phyloP scores from a whole-genome alignment of 2,113 vertebrate species.

The Argyrosomus japonicus region DNA sequence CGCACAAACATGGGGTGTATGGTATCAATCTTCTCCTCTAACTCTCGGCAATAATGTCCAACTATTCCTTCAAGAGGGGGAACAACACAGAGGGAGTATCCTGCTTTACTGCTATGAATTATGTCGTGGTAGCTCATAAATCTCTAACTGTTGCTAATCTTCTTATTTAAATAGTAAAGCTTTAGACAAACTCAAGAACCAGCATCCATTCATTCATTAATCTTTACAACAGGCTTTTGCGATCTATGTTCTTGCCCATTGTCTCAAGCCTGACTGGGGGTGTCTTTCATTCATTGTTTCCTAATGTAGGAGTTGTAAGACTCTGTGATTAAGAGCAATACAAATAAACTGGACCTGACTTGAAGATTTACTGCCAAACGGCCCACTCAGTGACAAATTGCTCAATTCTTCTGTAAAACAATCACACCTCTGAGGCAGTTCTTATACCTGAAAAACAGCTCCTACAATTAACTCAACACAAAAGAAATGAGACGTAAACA shows the following conservation, averaged over 20 bases:
- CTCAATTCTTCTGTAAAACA: neutral
- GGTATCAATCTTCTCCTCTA: neutral
- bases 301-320: slow-evolving; percentile 6
- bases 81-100: neutral
- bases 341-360: slow-evolving; percentile 23
- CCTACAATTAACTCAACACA: slow-evolving; percentile 6
- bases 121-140: neutral
- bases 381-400: slow-evolving; percentile 3
- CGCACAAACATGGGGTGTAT: neutral
- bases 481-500: neutral
- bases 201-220: neutral
- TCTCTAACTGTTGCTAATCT: neutral
- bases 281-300: slow-evolving; percentile 14
- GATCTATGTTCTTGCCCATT: neutral
- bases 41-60: neutral
- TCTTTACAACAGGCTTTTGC: neutral
- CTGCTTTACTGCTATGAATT: neutral
- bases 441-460: slow-evolving; percentile 27
- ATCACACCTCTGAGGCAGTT: neutral
- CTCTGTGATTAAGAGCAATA: slow-evolving; percentile 18
- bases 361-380: slow-evolving; percentile 24
- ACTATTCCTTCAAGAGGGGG: neutral
- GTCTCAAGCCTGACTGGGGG: neutral
- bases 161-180: neutral
- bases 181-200: neutral